A percentile compares a stretch with the other conserved stretches of the same genome.
phyloP scores from a whole-genome alignment of 2,888 invertebrate species.

The Bellardia pandia region DNA sequence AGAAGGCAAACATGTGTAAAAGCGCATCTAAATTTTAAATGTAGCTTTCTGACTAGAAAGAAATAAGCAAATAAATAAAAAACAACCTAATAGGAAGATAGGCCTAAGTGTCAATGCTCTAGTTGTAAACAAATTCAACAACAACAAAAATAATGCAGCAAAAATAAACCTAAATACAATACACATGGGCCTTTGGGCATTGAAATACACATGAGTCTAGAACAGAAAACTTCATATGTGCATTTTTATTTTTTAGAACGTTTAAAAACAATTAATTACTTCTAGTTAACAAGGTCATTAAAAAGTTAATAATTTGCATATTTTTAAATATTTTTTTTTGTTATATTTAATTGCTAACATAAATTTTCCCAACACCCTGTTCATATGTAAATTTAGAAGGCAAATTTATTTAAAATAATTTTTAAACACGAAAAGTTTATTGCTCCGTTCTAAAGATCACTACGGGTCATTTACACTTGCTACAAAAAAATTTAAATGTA shows the following conservation, averaged over 20 bases:
- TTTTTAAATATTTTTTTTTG: slow-evolving; percentile 12
- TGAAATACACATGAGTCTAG: slow-evolving; percentile 9
- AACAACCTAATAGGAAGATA: slow-evolving; percentile 13
- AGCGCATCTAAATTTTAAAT: slow-evolving; percentile 62
- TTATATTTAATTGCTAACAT: slow-evolving; percentile 16
- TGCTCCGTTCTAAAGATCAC: slow-evolving; percentile 8
- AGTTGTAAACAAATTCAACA: slow-evolving; percentile 51
- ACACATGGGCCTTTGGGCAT: slow-evolving; percentile 24
- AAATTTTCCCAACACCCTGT: slow-evolving; percentile 21
- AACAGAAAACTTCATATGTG: neutral
- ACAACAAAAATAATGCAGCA: neutral
- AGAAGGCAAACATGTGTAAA: slow-evolving; percentile 59
- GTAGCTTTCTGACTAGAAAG: neutral
- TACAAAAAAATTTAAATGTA: neutral
- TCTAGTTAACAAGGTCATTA: slow-evolving; percentile 62
- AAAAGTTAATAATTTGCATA: slow-evolving; percentile 58
- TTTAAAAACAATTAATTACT: slow-evolving; percentile 50
- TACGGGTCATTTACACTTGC: too few species aligned
- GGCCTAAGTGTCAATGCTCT: slow-evolving; percentile 71
- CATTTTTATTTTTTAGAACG: neutral
- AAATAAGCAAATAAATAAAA: slow-evolving; percentile 43
- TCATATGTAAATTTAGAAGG: neutral
- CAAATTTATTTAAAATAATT: slow-evolving; percentile 23
- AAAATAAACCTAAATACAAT: slow-evolving; percentile 21
- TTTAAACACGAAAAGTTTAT: slow-evolving; percentile 31